A percentile compares a stretch with the other conserved stretches of the same genome.
phyloP scores from a whole-genome alignment of 2,113 vertebrate genomes.

The Phalacrocorax aristotelis region DNA sequence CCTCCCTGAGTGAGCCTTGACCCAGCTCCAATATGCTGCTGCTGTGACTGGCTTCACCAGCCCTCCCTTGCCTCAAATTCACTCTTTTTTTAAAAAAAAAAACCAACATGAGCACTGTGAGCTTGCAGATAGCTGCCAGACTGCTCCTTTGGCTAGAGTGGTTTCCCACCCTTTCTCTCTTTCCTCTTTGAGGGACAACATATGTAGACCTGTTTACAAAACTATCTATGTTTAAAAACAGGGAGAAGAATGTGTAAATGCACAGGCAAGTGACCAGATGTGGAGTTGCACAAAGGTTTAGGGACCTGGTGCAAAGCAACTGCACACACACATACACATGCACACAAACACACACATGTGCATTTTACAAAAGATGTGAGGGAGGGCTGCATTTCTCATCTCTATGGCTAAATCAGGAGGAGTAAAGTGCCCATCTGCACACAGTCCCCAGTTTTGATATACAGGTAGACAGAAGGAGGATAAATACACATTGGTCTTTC shows the following conservation, averaged over 20 bases:
- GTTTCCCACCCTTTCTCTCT: not conserved
- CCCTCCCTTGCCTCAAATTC: not conserved
- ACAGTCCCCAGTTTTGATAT: not conserved
- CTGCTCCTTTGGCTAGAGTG: not conserved
- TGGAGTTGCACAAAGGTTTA: not conserved
- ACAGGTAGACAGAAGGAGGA: not conserved
- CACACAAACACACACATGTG: rapidly evolving
- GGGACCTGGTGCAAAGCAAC: not conserved
- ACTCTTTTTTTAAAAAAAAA: not conserved
- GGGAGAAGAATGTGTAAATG: not conserved
- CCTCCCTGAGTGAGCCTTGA: not conserved
- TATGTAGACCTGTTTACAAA: not conserved
- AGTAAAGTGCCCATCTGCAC: not conserved
- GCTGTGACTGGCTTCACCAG: not conserved
- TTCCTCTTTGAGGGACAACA: not conserved
- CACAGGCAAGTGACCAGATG: not conserved
- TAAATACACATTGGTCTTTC: not conserved
- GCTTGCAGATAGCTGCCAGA: not conserved
- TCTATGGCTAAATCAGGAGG: not conserved
- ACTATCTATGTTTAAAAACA: not conserved
- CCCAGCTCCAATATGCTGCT: not conserved
- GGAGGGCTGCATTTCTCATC: not conserved
- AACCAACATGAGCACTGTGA: not conserved
- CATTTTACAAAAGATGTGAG: not conserved
- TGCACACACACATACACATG: not conserved